Percentiles rank a stretch among this genome's conserved stretches.
These are phyloP conservation scores for Enteromius argenteus DNA, from an alignment of 2,797 vertebrate genomes.

Conservation along the genomic window DNA sequence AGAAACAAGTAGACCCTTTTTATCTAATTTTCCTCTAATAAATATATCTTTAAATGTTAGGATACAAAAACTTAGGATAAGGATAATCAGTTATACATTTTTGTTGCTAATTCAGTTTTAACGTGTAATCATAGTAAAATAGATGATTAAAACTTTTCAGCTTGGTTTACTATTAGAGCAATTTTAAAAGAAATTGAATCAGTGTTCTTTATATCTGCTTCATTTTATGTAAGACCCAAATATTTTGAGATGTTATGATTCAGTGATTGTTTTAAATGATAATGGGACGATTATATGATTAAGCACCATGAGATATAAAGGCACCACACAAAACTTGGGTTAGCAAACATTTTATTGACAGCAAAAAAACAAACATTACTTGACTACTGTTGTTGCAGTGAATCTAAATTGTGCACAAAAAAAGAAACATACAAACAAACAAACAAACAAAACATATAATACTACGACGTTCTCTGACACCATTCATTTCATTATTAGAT, in stretches of 20 bases:
- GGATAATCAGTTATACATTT: not conserved
- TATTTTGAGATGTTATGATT: not conserved
- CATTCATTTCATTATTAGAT: not conserved
- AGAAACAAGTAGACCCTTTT: not conserved
- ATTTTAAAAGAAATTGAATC: not conserved
- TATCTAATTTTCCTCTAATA: not conserved
- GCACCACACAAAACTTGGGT: not conserved
- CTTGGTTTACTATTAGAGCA: not conserved
- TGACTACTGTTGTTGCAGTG: not conserved
- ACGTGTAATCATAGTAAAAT: not conserved
- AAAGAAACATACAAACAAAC: not conserved
- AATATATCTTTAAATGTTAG: not conserved
- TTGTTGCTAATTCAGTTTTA: not conserved
- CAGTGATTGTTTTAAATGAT: not conserved
- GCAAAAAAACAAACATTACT: not conserved
- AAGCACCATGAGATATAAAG: not conserved
- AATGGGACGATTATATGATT: not conserved
- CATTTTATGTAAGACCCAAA: not conserved
- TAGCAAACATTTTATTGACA: constrained; percentile 23
- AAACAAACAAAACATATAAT: not conserved
- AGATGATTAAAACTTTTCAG: not conserved
- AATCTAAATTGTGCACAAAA: not conserved
- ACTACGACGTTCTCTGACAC: not conserved
- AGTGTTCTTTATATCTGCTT: not conserved
- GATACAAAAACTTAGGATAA: not conserved